Percentiles rank a stretch among this genome's conserved stretches.
phyloP scores from a whole-genome alignment of 2,888 invertebrate genomes.

The Phaedon cochleariae region DNA sequence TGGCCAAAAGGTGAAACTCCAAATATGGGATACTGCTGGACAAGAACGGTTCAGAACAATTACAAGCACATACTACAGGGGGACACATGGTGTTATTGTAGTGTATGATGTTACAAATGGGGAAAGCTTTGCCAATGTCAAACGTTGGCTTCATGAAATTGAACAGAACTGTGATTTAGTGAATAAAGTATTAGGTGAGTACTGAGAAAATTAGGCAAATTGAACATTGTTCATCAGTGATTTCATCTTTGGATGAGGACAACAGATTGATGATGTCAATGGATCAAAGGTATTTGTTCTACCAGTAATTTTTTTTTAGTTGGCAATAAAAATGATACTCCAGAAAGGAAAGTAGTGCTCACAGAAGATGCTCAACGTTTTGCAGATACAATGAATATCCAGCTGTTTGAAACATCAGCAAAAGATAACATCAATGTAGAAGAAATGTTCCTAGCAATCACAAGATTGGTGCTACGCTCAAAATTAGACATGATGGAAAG shows the following conservation, averaged over 20 bases:
- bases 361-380: slow-evolving; percentile 97
- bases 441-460: slow-evolving; percentile 87
- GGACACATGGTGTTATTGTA: slow-evolving; percentile 99
- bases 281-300: background rate
- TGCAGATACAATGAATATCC: slow-evolving; percentile 97
- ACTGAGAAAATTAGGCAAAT: background rate
- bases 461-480: slow-evolving; percentile 82
- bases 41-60: slow-evolving; percentile 98
- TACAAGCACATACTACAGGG: slow-evolving; percentile 98
- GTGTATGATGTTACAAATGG: slow-evolving; percentile 99
- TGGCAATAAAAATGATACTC: slow-evolving; percentile 96
- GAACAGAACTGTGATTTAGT: slow-evolving; percentile 99
- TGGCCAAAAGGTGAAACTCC: slow-evolving; percentile 89
- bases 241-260: too few relatives aligned
- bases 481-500: slow-evolving; percentile 84
- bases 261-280: too few relatives aligned
- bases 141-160: slow-evolving; percentile 98
- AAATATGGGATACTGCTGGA: slow-evolving; percentile 99
- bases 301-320: slow-evolving; percentile 67
- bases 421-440: slow-evolving; percentile 99
- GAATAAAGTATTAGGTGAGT: slow-evolving; percentile 92
- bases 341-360: slow-evolving; percentile 93
- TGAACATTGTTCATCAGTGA: too few relatives aligned
- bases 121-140: slow-evolving; percentile 99
- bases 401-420: slow-evolving; percentile 97